Evolutionary conservation across 2,113 vertebrate species (phyloP), one percentile per base, ranked within the genome.

Genomic region (Calypte anna): DNA sequence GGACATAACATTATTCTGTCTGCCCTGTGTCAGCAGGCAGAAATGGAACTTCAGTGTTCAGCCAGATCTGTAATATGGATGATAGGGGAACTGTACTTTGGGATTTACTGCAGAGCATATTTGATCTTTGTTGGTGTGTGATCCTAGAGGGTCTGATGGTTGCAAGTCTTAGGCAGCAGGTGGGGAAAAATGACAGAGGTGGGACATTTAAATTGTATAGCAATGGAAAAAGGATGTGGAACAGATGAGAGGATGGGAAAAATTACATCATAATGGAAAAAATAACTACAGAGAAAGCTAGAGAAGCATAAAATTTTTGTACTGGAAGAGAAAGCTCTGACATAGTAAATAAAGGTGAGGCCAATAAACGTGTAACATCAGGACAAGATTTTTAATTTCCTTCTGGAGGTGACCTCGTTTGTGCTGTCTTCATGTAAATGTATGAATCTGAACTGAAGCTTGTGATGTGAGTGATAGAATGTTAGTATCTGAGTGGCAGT

Each of bases 191-290:
- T 54, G 10, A 24, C 81, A 86, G 55, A 70, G 68, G 48, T 86
- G 76, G 91, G 79, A 64, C 21, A 25, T 46, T 69, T 53, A 57
- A 87, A 75, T 91, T 13, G 19, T 63, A 55, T 10, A 91, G 64
- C 57, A 81, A 30, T 93, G 75, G 81, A 77, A 90, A 95, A 90
- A 74, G 36, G 51, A 74, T 83, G 57, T 88, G 76, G 68, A 90
- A 74, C 59, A 86, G 83, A 82, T 69, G 86, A 86, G 82, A 83
- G n/a, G 38, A 75, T 88, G 69, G 88, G 61, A 38, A 33, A 91
- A 90, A 82, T 89, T 40, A 77, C 78, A 63, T 93, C 82, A 90
- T 88, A 28, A 48, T 63, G 73, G 69, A 86, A 94, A 89, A 94
- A 83, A 67, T 77, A 81, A 44, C 57, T 67, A 48, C 33, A 86